Evolutionary conservation across 2,113 vertebrate genomes (phyloP).

Genomic region (Melanostigma gelatinosum): DNA sequence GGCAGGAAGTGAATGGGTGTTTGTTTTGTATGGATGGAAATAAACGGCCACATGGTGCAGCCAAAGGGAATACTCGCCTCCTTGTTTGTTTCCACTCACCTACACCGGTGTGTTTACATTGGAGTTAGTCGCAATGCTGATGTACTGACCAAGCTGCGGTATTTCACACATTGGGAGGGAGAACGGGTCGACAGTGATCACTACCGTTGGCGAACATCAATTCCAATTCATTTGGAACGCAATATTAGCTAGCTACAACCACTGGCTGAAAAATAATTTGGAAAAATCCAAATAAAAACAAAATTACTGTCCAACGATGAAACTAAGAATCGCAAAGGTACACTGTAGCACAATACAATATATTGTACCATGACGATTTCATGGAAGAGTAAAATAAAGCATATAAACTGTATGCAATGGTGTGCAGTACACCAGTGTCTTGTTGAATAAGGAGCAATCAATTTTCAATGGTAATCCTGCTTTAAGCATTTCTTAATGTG

Average conservation of each 20-base stretch:
- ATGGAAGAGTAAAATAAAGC: background rate
- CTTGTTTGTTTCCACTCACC: too few species aligned
- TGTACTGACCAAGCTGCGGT: background rate
- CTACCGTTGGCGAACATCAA: background rate
- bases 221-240: background rate
- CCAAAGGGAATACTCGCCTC: too few species aligned
- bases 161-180: background rate
- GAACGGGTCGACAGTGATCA: background rate
- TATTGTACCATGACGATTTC: background rate
- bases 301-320: background rate
- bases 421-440: background rate
- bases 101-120: too few species aligned
- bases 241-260: background rate
- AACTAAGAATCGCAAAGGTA: background rate
- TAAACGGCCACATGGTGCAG: too few species aligned
- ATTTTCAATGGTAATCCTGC: background rate
- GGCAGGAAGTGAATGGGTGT: too few species aligned
- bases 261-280: too few species aligned
- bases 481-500: background rate
- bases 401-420: background rate
- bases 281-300: background rate
- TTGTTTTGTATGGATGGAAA: too few species aligned
- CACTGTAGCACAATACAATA: background rate
- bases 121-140: background rate
- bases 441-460: background rate